A percentile compares a stretch with the other conserved stretches of the same genome.
phyloP scores from a whole-genome alignment of 2,797 vertebrate genomes.

The Gallinago solitaria region DNA sequence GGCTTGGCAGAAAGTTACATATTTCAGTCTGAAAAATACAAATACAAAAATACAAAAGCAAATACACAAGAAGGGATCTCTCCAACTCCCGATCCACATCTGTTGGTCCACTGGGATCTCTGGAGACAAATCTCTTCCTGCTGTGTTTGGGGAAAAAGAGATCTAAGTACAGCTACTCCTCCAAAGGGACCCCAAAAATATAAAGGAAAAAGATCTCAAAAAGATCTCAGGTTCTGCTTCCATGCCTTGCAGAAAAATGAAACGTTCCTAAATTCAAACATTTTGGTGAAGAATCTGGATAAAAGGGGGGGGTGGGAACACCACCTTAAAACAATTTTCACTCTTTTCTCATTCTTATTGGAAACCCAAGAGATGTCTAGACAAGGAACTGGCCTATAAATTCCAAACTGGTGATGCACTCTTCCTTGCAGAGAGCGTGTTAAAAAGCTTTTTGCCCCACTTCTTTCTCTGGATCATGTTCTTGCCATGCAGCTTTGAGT shows the following conservation, averaged over 20 bases:
- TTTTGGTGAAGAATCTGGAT: background rate
- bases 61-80: background rate
- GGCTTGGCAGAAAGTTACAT: background rate
- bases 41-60: background rate
- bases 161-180: background rate
- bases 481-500: background rate
- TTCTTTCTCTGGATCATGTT: background rate
- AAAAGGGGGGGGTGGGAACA: background rate
- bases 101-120: background rate
- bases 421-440: background rate
- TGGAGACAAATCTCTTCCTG: background rate
- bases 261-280: background rate
- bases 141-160: background rate
- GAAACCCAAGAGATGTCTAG: background rate
- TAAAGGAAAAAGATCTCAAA: background rate
- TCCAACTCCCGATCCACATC: background rate
- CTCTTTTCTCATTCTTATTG: background rate
- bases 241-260: background rate
- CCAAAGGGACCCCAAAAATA: background rate
- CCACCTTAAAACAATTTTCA: background rate
- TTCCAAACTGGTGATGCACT: background rate
- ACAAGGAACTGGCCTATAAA: background rate
- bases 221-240: background rate
- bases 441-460: background rate
- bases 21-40: background rate